These are phyloP conservation scores for Erpornis zantholeuca DNA, from an alignment of 2,113 vertebrate genomes.

Conservation along the genomic window DNA sequence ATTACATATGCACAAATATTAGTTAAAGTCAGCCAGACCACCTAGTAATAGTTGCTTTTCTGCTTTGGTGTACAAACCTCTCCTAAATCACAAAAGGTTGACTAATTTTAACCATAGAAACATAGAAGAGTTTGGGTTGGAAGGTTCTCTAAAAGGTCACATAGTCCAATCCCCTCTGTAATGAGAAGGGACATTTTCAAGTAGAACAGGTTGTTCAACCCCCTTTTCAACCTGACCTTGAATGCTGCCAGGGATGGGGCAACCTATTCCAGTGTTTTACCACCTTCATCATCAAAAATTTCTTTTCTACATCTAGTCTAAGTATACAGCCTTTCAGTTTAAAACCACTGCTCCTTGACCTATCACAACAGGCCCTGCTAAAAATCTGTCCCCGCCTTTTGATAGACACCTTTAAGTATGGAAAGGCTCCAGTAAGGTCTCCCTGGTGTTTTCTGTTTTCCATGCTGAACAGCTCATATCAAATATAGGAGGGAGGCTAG, in stretches of 20 bases:
- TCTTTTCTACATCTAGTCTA: not conserved
- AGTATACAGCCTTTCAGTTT: not conserved
- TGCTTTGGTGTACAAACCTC: not conserved
- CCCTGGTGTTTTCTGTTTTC: not conserved
- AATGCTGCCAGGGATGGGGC: not conserved
- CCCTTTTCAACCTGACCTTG: fast-evolving
- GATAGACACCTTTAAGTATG: not conserved
- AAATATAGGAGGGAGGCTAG: not conserved
- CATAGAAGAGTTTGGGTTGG: not conserved
- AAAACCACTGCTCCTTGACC: not conserved
- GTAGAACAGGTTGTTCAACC: not conserved
- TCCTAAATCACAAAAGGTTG: not conserved
- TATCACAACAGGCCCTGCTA: not conserved
- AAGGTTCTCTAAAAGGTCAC: not conserved
- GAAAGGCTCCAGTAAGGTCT: fast-evolving
- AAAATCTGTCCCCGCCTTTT: not conserved
- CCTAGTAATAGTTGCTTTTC: not conserved
- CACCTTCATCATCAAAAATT: not conserved
- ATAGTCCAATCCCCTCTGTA: fast-evolving
- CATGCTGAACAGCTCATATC: not conserved
- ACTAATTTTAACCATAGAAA: not conserved
- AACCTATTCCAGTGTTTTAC: not conserved
- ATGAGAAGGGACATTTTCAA: not conserved
- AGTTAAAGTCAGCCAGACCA: not conserved
- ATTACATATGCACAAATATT: not conserved